A percentile compares a stretch with the other conserved stretches of the same genome.
Conservation (phyloP, 2,888 invertebrate genomes). For the Torymus aiolomorphi region DNA sequence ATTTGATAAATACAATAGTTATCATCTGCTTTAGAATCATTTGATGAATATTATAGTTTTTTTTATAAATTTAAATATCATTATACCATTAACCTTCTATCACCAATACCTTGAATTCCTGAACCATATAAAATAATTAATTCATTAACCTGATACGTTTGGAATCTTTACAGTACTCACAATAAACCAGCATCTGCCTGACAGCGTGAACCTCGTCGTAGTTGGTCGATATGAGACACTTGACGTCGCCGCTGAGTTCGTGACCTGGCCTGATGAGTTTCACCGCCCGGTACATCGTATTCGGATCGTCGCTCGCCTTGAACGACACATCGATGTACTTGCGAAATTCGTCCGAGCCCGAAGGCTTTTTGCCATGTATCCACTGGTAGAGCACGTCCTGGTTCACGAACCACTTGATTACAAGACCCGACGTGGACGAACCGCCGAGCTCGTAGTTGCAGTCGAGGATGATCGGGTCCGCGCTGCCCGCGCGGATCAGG, state of each 20-base stretch:
- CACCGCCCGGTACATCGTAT: conserved; percentile 84
- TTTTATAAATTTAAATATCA: too few relatives aligned
- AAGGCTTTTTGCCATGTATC: conserved; percentile 84
- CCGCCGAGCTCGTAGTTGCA: conserved; percentile 83
- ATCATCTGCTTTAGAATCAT: too few relatives aligned
- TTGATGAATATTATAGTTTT: too few relatives aligned
- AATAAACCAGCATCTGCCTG: conserved; percentile 68
- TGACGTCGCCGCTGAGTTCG: conserved; percentile 84
- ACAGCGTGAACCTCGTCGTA: conserved; percentile 78
- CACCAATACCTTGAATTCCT: too few relatives aligned
- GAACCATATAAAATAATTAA: too few relatives aligned
- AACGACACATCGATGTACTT: conserved; percentile 78
- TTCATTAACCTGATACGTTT: too few relatives aligned
- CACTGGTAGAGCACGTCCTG: conserved; percentile 86
- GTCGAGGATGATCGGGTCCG: conserved; percentile 81
- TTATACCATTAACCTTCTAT: too few relatives aligned
- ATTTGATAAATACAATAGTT: too few relatives aligned
- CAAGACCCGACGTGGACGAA: conserved; percentile 79
- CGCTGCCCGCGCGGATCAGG: conserved; percentile 79
- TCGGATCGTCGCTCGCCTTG: conserved; percentile 81
- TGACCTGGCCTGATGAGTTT: conserved; percentile 82
- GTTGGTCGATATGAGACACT: conserved; percentile 84
- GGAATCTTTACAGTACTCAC: conserved; percentile 61
- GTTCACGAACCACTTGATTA: conserved; percentile 86
- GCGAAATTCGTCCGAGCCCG: conserved; percentile 77